These are phyloP conservation scores for Clupea harengus DNA, from an alignment of 2,113 vertebrate species.

Conservation along the genomic window DNA sequence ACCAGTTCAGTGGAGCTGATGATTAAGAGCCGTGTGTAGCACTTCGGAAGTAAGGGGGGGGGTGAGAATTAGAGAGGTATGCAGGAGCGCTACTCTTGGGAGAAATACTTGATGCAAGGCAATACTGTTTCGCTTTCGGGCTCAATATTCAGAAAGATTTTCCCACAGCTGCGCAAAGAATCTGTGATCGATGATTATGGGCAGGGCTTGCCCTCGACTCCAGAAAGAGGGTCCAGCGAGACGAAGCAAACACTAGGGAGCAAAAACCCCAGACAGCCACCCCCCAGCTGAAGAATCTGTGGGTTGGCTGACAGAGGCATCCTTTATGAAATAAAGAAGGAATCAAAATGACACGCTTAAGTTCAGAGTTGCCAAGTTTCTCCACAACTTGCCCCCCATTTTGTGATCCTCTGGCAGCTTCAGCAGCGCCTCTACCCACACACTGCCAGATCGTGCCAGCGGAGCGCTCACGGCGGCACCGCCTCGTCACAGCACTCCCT, in stretches of 20 bases:
- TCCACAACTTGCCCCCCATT: background rate
- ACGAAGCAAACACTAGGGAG: background rate
- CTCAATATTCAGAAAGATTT: background rate
- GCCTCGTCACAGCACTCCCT: background rate
- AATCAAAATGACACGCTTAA: background rate
- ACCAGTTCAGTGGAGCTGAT: background rate
- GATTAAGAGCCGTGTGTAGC: background rate
- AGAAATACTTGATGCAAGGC: background rate
- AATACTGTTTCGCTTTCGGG: background rate
- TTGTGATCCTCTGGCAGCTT: background rate
- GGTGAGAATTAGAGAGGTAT: background rate
- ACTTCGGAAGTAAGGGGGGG: background rate
- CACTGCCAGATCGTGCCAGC: background rate
- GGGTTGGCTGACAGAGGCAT: background rate
- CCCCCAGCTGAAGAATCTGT: background rate
- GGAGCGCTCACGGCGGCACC: background rate
- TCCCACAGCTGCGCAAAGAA: background rate
- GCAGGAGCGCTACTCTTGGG: background rate
- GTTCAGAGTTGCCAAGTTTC: background rate
- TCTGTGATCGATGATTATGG: conserved; percentile 5
- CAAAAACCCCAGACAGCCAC: background rate
- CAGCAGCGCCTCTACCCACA: background rate
- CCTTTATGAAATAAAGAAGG: background rate
- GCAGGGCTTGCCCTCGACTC: background rate
- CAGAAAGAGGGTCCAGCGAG: background rate